These are phyloP conservation scores for Schizothorax lantsangensis DNA, from an alignment of 2,797 vertebrate genomes.

Conservation along the genomic window DNA sequence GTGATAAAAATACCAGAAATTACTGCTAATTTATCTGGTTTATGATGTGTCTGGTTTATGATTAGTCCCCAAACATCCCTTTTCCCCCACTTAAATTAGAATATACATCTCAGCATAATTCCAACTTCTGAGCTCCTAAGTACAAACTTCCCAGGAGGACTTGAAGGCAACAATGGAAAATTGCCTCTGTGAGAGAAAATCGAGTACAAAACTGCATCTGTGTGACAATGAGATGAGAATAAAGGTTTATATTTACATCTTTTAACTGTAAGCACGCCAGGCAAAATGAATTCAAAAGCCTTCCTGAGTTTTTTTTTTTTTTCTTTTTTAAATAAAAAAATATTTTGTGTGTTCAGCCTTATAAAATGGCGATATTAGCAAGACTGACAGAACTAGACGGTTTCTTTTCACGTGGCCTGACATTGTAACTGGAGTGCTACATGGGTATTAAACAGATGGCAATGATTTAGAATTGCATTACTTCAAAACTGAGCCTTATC, in stretches of 20 bases:
- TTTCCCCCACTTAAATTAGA: background rate
- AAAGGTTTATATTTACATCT: constrained; percentile 32
- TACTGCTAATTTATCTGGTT: background rate
- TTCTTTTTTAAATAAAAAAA: constrained; percentile 33
- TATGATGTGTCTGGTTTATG: background rate
- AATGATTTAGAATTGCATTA: constrained; percentile 50
- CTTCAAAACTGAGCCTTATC: constrained; percentile 57
- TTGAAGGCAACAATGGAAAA: background rate
- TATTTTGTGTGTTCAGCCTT: constrained; percentile 54
- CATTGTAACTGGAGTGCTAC: constrained; percentile 44
- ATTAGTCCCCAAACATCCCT: background rate
- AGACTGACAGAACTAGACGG: constrained; percentile 48
- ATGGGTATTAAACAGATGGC: constrained; percentile 38
- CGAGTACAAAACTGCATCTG: background rate
- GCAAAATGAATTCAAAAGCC: constrained; percentile 6
- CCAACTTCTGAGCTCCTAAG: background rate
- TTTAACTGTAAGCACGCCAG: constrained; percentile 57
- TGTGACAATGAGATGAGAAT: background rate
- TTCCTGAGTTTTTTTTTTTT: constrained; percentile 1
- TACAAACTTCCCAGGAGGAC: constrained; percentile 15
- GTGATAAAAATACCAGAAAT: background rate
- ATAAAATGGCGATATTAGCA: constrained; percentile 60
- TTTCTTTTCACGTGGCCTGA: constrained; percentile 28
- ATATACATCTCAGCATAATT: constrained; percentile 13
- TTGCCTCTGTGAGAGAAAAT: background rate